Conservation (phyloP, 2,888 invertebrate species). For the Portevinia maculata region DNA sequence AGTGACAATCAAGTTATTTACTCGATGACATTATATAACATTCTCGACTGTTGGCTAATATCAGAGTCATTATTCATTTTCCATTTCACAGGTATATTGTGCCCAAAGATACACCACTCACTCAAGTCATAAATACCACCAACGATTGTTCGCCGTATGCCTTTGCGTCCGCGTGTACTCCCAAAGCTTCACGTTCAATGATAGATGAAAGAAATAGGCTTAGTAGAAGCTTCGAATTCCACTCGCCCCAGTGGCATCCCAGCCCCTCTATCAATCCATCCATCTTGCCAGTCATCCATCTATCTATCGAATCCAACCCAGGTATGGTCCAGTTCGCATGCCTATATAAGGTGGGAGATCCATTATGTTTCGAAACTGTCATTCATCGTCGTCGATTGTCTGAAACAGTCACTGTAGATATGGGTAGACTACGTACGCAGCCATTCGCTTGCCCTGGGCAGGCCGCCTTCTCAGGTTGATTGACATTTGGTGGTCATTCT, state of each 20-base stretch:
- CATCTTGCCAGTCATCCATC: constrained; percentile 24
- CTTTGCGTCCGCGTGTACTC: constrained; percentile 35
- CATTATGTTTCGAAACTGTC: constrained; percentile 73
- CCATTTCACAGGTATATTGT: constrained; percentile 36
- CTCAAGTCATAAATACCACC: constrained; percentile 68
- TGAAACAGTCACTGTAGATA: constrained; percentile 49
- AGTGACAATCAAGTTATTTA: constrained; percentile 55
- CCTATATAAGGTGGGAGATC: constrained; percentile 73
- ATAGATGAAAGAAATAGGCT: constrained; percentile 54
- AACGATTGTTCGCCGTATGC: constrained; percentile 37
- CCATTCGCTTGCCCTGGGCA: constrained; percentile 23
- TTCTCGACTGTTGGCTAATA: constrained; percentile 36
- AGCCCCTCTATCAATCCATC: constrained; percentile 38
- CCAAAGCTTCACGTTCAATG: constrained; percentile 28
- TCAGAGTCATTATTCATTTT: constrained; percentile 58
- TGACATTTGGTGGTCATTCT: constrained; percentile 62
- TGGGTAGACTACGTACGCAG: constrained; percentile 52
- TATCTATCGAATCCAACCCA: constrained; percentile 52
- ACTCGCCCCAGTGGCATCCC: constrained; percentile 55
- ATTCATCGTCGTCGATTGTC: constrained; percentile 66
- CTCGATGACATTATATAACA: constrained; percentile 40
- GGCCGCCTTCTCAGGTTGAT: constrained; percentile 59
- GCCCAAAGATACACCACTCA: constrained; percentile 45
- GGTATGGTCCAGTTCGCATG: constrained; percentile 72
- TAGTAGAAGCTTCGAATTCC: constrained; percentile 53